Evolutionary conservation across 2,888 invertebrate species (phyloP).

Genomic region (Mystacides longicornis): DNA sequence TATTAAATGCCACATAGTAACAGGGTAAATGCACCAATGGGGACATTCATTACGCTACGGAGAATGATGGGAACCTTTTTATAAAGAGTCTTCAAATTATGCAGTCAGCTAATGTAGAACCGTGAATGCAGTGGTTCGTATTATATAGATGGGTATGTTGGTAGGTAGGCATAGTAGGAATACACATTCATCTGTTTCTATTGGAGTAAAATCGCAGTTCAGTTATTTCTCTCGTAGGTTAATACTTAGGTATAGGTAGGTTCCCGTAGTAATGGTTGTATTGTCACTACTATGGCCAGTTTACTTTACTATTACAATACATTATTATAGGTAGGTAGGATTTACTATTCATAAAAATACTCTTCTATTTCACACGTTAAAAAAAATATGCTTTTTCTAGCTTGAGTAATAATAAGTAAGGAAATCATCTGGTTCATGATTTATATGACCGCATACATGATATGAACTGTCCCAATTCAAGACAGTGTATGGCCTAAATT

Average conservation of each 20-base stretch:
- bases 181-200: not conserved
- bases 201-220: constrained; percentile 1
- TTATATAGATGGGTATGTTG: too few relatives aligned
- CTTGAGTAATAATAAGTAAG: too few relatives aligned
- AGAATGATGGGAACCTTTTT: not conserved
- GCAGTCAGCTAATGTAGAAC: not conserved
- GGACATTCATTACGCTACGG: not conserved
- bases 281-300: too few relatives aligned
- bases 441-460: too few relatives aligned
- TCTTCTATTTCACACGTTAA: too few relatives aligned
- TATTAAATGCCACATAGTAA: not conserved
- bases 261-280: not conserved
- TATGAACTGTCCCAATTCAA: too few relatives aligned
- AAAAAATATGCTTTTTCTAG: too few relatives aligned
- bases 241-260: not conserved
- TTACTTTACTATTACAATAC: too few relatives aligned
- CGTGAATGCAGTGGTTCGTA: not conserved
- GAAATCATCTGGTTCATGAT: too few relatives aligned
- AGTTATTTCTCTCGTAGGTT: not conserved
- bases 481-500: too few relatives aligned
- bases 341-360: too few relatives aligned
- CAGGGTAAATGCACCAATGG: not conserved
- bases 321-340: not conserved
- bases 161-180: not conserved
- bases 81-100: not conserved